Percentiles rank a stretch among this genome's conserved stretches.
Conservation (phyloP, 2,888 invertebrate genomes). For the Drosophila ustulata region DNA sequence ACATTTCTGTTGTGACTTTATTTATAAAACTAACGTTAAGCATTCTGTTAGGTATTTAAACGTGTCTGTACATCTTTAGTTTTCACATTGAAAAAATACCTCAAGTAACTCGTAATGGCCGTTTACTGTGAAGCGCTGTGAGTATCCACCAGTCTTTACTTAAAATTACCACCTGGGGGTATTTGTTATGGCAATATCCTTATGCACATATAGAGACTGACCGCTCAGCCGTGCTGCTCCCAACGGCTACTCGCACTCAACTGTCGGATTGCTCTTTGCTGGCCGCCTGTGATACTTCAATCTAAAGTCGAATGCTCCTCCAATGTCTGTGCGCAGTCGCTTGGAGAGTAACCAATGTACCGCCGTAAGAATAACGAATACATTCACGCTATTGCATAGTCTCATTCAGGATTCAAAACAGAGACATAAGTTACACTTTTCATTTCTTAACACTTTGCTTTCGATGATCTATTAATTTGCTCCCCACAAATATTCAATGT, state of each 20-base stretch:
- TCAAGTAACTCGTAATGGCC: slow-evolving; percentile 35
- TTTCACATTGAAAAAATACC: slow-evolving; percentile 15
- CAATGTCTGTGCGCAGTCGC: slow-evolving; percentile 51
- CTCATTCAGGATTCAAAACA: neutral
- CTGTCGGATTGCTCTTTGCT: slow-evolving; percentile 51
- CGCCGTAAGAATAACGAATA: slow-evolving; percentile 14
- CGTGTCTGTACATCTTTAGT: neutral
- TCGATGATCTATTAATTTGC: neutral
- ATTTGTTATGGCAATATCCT: slow-evolving; percentile 33
- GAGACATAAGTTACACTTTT: neutral
- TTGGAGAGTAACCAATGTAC: slow-evolving; percentile 19
- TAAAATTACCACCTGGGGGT: slow-evolving; percentile 36
- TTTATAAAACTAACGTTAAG: slow-evolving; percentile 13
- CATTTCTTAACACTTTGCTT: neutral
- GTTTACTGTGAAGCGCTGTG: slow-evolving; percentile 33
- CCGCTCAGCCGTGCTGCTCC: slow-evolving; percentile 62
- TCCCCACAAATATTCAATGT: neutral
- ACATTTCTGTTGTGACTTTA: slow-evolving; percentile 12
- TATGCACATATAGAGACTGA: slow-evolving; percentile 32
- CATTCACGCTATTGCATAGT: neutral
- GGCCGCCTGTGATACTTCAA: slow-evolving; percentile 40
- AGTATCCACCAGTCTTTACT: slow-evolving; percentile 57
- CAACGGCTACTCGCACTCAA: slow-evolving; percentile 71
- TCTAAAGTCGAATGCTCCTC: slow-evolving; percentile 31
- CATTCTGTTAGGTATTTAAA: slow-evolving; percentile 5